phyloP scores from a whole-genome alignment of 2,797 vertebrate genomes.

The Darevskia nairensis region DNA sequence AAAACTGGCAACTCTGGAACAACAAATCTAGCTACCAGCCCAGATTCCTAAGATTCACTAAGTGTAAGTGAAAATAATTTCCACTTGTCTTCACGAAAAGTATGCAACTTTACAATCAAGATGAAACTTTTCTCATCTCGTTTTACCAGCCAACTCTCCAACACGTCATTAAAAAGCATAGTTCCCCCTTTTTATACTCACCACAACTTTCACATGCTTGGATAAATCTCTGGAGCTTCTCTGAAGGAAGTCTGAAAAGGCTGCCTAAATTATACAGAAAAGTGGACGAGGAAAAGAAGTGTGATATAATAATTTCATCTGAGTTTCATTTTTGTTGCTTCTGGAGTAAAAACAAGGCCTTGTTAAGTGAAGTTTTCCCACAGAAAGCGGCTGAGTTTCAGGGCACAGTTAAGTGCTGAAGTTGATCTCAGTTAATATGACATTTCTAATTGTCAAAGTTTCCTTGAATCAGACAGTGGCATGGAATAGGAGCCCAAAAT shows the following conservation, averaged over 20 bases:
- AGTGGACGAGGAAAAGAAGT: conserved; percentile 18
- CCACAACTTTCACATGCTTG: conserved; percentile 98
- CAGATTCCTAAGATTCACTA: neutral
- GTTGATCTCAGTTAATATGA: neutral
- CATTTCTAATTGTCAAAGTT: neutral
- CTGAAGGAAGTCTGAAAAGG: conserved; percentile 98
- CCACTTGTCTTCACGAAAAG: neutral
- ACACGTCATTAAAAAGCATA: no score
- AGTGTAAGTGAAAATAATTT: neutral
- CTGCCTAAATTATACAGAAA: conserved; percentile 82
- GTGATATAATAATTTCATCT: neutral
- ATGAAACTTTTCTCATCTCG: neutral
- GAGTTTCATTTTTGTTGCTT: neutral
- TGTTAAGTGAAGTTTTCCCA: neutral
- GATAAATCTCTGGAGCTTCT: conserved; percentile 98
- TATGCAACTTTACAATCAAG: neutral
- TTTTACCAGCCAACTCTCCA: no score
- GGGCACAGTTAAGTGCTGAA: neutral
- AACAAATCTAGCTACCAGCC: no score
- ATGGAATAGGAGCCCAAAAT: neutral
- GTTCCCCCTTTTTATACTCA: conserved; percentile 78
- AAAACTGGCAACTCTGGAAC: neutral
- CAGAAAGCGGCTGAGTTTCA: neutral
- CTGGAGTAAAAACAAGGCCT: neutral
- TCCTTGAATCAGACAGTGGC: neutral